Evolutionary conservation across 2,888 invertebrate species (phyloP).

Genomic region (Conomelus anceps): DNA sequence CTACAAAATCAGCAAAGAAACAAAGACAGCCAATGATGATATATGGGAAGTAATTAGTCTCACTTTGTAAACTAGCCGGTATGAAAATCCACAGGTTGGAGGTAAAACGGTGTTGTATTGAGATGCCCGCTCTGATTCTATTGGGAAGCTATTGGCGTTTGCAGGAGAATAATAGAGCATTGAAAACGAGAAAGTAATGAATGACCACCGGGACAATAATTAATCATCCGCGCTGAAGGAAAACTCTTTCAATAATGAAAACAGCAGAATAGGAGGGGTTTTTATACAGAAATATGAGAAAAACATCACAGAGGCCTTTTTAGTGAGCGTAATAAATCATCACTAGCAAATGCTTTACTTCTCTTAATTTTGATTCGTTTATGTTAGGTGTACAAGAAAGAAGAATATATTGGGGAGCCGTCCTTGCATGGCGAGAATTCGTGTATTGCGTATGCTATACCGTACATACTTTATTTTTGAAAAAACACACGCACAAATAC

Average conservation of each 20-base stretch:
- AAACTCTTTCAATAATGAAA: background rate
- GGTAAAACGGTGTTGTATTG: background rate
- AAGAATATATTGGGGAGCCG: too few species aligned
- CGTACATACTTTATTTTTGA: too few species aligned
- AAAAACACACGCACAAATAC: too few species aligned
- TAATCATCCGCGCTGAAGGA: background rate
- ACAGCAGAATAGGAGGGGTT: background rate
- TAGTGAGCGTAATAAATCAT: background rate
- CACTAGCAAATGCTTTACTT: background rate
- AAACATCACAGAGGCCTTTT: background rate
- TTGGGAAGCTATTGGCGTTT: background rate
- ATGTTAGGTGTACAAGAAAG: background rate
- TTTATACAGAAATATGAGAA: background rate
- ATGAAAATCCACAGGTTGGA: background rate
- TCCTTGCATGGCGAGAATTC: background rate
- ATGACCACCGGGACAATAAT: background rate
- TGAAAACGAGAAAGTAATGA: background rate
- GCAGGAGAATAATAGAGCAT: background rate
- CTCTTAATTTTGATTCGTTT: background rate
- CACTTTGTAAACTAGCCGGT: background rate
- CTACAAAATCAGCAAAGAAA: background rate
- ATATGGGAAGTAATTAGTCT: background rate
- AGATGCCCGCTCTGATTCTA: background rate
- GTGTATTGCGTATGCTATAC: too few species aligned
- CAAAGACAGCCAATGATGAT: background rate